Conservation (phyloP, 2,113 vertebrate species). For the Bubo bubo region DNA sequence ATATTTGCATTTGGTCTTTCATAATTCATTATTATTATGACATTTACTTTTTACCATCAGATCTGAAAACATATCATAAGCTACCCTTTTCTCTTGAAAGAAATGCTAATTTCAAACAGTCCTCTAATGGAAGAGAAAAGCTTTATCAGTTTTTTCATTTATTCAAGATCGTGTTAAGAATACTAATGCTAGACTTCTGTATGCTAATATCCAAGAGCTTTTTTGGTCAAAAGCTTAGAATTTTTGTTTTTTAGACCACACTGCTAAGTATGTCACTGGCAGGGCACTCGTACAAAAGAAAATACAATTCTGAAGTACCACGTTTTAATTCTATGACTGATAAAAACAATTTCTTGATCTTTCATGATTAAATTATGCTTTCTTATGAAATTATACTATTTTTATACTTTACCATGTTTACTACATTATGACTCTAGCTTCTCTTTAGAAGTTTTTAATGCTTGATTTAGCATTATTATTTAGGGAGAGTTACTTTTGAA, state of each 20-base stretch:
- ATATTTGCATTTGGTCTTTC: slow-evolving; percentile 99
- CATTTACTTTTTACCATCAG: slow-evolving; percentile 98
- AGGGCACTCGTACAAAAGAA: slow-evolving; percentile 54
- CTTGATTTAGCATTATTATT: background rate
- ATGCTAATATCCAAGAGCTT: slow-evolving; percentile 83
- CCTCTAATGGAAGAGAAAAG: slow-evolving; percentile 99
- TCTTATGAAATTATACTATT: background rate
- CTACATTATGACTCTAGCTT: background rate
- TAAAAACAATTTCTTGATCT: slow-evolving; percentile 29
- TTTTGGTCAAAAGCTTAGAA: slow-evolving; percentile 84
- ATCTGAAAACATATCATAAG: slow-evolving; percentile 94
- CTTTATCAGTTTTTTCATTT: slow-evolving; percentile 98
- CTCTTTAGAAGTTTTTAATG: background rate
- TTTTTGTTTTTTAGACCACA: slow-evolving; percentile 78
- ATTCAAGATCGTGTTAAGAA: slow-evolving; percentile 95
- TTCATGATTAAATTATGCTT: background rate
- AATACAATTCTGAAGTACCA: slow-evolving; percentile 52
- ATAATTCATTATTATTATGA: slow-evolving; percentile 99
- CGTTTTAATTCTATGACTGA: slow-evolving; percentile 44
- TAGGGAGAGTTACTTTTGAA: background rate
- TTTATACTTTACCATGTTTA: background rate
- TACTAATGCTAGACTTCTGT: slow-evolving; percentile 95
- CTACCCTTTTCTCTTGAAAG: slow-evolving; percentile 99
- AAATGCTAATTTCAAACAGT: slow-evolving; percentile 99
- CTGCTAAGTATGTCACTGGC: slow-evolving; percentile 69